These are phyloP conservation scores for Poeciliopsis turrubarensis DNA, from an alignment of 2,113 vertebrate genomes.

Conservation along the genomic window DNA sequence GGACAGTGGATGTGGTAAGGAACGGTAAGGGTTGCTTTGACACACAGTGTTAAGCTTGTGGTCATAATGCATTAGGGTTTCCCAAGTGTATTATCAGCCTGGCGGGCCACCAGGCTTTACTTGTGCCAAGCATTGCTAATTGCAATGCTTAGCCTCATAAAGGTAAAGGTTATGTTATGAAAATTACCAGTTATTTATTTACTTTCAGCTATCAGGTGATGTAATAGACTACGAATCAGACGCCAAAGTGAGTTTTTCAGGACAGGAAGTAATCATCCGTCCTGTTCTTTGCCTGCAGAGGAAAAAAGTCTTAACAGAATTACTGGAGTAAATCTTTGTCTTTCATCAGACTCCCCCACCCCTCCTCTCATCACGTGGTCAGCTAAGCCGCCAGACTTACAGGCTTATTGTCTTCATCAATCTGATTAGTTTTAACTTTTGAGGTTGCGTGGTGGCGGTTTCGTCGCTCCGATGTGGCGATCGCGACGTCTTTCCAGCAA, in stretches of 20 bases:
- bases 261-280: neutral
- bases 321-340: conserved; percentile 37
- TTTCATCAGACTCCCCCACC: conserved; percentile 13
- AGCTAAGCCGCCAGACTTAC: conserved; percentile 61
- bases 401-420: conserved; percentile 64
- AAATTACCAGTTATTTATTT: neutral
- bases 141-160: too few relatives aligned
- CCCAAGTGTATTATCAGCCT: too few relatives aligned
- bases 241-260: neutral
- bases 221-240: neutral
- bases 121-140: too few relatives aligned
- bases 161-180: neutral
- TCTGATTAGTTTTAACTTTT: conserved; percentile 73
- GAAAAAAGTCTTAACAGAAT: conserved; percentile 23
- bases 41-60: neutral
- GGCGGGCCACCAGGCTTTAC: too few relatives aligned
- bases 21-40: neutral
- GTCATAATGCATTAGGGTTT: neutral
- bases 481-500: neutral
- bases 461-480: neutral
- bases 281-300: neutral
- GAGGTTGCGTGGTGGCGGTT: conserved; percentile 32
- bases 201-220: neutral
- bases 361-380: conserved; percentile 13
- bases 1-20: neutral